Percentiles rank a stretch among this genome's conserved stretches.
Conservation (phyloP, 1,140 invertebrate genomes). For the Brachionus asplanchnoidis region DNA sequence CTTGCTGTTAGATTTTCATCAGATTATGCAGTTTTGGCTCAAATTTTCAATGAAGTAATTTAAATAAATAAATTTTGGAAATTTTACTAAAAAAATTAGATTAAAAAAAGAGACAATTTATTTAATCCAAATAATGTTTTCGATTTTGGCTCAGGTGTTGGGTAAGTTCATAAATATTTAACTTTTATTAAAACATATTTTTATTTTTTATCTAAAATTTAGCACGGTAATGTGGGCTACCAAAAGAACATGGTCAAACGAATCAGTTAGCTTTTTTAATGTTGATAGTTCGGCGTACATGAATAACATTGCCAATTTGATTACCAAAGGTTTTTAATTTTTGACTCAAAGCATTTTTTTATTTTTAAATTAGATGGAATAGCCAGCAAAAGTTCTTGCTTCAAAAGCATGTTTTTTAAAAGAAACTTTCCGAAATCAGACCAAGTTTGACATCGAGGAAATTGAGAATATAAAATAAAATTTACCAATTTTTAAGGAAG, state of each 20-base stretch:
- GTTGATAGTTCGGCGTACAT: background rate
- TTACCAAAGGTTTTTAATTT: slow-evolving; percentile 10
- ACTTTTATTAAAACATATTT: background rate
- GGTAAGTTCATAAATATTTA: background rate
- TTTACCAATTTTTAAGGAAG: background rate
- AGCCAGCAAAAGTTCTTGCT: background rate
- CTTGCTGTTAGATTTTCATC: slow-evolving; percentile 12
- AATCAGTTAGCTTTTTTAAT: background rate
- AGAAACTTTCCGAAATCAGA: slow-evolving; percentile 31
- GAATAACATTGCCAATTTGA: slow-evolving; percentile 10
- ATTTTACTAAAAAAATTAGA: slow-evolving; percentile 23
- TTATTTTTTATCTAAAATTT: background rate
- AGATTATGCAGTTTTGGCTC: slow-evolving; percentile 23
- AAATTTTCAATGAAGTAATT: slow-evolving; percentile 34
- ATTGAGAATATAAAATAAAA: background rate
- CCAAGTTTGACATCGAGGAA: background rate
- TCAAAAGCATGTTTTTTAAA: slow-evolving; percentile 12
- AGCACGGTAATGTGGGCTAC: slow-evolving; percentile 31
- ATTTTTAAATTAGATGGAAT: background rate
- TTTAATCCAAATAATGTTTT: background rate
- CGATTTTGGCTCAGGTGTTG: slow-evolving; percentile 36
- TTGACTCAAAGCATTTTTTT: background rate
- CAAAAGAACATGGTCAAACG: background rate
- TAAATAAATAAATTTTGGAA: background rate
- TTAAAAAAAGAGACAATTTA: slow-evolving; percentile 28